These are phyloP conservation scores for Apis dorsata DNA, from an alignment of 1,140 invertebrate species.

Conservation along the genomic window DNA sequence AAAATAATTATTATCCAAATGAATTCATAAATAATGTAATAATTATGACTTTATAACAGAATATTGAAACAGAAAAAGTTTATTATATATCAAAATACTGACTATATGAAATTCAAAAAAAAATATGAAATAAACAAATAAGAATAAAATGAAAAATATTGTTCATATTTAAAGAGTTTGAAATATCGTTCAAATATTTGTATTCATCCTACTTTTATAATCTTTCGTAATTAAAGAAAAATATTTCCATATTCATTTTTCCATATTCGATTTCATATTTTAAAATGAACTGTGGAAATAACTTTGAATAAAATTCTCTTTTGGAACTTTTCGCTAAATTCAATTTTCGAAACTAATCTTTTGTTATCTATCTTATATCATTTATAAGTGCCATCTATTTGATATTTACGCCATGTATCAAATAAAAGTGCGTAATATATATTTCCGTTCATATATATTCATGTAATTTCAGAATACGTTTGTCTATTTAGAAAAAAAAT, in stretches of 20 bases:
- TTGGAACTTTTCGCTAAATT: background rate
- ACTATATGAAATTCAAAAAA: background rate
- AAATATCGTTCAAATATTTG: background rate
- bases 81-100: background rate
- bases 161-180: background rate
- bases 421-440: conserved; percentile 9
- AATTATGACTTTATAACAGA: background rate
- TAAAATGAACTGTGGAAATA: background rate
- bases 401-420: background rate
- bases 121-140: background rate
- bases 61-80: background rate
- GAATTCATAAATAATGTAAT: background rate
- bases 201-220: too few species aligned
- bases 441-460: background rate
- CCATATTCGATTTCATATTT: background rate
- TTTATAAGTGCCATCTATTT: background rate
- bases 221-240: background rate
- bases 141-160: background rate
- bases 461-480: background rate
- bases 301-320: background rate
- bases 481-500: background rate
- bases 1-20: background rate
- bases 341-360: background rate
- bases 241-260: background rate
- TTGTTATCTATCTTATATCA: background rate